Conservation (phyloP, 1,140 invertebrate genomes). For the Ylistrum balloti region DNA sequence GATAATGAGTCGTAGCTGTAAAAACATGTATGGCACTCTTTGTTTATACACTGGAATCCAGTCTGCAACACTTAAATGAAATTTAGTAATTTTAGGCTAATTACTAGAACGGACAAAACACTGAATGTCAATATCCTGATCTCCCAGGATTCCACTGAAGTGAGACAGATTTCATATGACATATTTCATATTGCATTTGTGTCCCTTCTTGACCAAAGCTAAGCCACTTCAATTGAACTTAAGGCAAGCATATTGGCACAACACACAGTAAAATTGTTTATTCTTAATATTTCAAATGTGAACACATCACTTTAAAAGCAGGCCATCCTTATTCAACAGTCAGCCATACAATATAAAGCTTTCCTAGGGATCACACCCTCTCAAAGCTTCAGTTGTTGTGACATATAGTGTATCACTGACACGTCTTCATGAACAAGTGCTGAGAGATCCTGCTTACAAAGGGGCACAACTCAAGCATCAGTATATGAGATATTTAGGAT, state of each 20-base stretch:
- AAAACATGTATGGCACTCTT: no score
- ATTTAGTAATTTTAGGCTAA: no score
- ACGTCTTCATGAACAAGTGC: neutral
- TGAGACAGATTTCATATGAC: neutral
- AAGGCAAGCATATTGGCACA: neutral
- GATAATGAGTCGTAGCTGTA: no score
- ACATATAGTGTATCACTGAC: neutral
- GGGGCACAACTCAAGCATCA: conserved; percentile 21
- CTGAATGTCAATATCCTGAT: no score
- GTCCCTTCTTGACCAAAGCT: neutral
- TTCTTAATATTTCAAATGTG: neutral
- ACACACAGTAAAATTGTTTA: neutral
- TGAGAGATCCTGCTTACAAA: neutral
- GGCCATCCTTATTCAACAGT: no score
- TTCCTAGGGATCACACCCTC: no score
- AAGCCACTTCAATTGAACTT: no score
- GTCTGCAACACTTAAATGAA: no score
- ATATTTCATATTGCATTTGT: neutral
- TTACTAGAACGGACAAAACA: no score
- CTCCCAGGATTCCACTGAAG: neutral
- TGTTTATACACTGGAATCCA: no score
- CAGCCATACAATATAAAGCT: no score
- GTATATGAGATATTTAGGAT: neutral
- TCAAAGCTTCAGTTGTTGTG: no score
- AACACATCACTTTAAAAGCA: neutral